Evolutionary conservation across 2,113 vertebrate genomes (phyloP).

Genomic region (Petaurus breviceps): DNA sequence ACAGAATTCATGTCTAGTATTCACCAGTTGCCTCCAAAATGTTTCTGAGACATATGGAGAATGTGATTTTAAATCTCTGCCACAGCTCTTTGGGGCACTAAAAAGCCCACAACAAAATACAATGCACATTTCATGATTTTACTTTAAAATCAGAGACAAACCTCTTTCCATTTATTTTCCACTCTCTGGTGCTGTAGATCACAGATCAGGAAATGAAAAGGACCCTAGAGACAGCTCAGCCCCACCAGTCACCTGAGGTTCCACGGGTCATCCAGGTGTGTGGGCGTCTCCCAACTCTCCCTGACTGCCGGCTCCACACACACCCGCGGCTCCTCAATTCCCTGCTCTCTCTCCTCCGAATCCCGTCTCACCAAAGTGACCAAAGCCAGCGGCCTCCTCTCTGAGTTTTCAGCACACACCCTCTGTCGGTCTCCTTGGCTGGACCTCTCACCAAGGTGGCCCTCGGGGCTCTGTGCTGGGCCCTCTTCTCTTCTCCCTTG

Average conservation of each 20-base stretch:
- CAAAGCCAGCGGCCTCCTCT: no score
- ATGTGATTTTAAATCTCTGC: not conserved
- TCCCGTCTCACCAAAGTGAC: no score
- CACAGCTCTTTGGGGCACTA: not conserved
- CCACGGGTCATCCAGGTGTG: not conserved
- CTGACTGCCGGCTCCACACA: not conserved
- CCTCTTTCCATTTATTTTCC: not conserved
- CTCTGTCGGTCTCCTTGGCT: not conserved
- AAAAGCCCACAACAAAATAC: not conserved
- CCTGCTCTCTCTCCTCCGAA: not conserved
- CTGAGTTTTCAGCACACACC: no score
- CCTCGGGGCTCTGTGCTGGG: not conserved
- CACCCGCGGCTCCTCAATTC: not conserved
- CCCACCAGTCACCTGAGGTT: not conserved
- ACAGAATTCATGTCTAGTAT: not conserved
- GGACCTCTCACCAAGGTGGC: not conserved
- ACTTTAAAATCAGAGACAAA: not conserved
- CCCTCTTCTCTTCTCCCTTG: not conserved
- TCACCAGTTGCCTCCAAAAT: not conserved
- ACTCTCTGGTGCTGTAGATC: not conserved
- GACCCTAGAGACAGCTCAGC: not conserved
- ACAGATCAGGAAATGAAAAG: not conserved
- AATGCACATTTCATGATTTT: not conserved
- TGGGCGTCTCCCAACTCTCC: not conserved
- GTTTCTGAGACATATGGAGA: not conserved